Evolutionary conservation across 2,113 vertebrate genomes (phyloP).

Genomic region (Taxidea taxus): DNA sequence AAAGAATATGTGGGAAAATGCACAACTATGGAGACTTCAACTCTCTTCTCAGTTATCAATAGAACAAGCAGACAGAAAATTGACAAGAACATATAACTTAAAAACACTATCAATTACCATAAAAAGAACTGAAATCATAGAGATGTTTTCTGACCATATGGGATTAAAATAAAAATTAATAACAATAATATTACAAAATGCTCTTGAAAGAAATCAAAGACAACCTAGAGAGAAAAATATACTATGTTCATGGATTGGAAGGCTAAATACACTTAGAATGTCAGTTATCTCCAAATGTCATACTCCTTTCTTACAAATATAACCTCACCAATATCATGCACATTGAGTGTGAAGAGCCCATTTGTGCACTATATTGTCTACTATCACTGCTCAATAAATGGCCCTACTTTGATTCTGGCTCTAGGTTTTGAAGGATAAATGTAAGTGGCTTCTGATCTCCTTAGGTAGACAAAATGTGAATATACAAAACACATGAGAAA

Average conservation of each 20-base stretch:
- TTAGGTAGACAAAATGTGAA: not conserved
- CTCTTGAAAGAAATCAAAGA: not conserved
- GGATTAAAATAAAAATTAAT: not conserved
- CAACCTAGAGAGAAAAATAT: not conserved
- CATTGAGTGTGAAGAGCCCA: not conserved
- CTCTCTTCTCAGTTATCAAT: not conserved
- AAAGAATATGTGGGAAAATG: not conserved
- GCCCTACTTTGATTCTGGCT: not conserved
- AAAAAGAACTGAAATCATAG: not conserved
- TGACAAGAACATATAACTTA: not conserved
- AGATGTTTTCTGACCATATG: not conserved
- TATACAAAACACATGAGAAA: not conserved
- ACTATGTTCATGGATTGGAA: not conserved
- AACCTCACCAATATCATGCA: not conserved
- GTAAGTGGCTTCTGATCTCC: not conserved
- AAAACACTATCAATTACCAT: not conserved
- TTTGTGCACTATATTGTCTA: not conserved
- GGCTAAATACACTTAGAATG: not conserved
- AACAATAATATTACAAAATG: not conserved
- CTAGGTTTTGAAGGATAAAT: not conserved
- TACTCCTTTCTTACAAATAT: not conserved
- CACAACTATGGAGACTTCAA: not conserved
- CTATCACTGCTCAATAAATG: not conserved
- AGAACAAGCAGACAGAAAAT: not conserved
- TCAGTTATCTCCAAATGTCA: not conserved